Evolutionary conservation across 2,113 vertebrate species (phyloP).

Genomic region (Gallinago media): DNA sequence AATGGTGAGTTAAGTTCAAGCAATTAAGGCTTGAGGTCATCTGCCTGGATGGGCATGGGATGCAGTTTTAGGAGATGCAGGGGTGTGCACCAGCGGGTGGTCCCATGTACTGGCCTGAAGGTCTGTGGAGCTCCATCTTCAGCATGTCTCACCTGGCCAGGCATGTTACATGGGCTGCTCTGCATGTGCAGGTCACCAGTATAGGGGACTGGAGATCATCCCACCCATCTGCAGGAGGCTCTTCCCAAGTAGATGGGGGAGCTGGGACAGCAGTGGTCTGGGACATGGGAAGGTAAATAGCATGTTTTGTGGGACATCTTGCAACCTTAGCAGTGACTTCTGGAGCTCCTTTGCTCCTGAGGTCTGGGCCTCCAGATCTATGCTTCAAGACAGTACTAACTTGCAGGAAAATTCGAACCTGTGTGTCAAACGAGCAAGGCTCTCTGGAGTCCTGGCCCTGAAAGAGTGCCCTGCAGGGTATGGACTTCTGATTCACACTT

Average conservation of each 20-base stretch:
- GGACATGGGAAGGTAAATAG: fast-evolving
- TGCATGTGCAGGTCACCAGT: not conserved
- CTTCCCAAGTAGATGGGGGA: not conserved
- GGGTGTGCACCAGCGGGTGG: not conserved
- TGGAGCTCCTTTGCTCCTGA: not conserved
- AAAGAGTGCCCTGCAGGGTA: not conserved
- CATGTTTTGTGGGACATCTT: not conserved
- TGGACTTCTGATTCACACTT: not conserved
- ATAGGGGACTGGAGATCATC: not conserved
- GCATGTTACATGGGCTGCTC: not conserved
- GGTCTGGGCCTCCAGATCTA: not conserved
- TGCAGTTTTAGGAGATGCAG: not conserved
- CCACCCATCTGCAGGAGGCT: not conserved
- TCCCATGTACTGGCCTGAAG: not conserved
- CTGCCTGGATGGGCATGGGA: not conserved
- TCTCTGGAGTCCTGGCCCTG: not conserved
- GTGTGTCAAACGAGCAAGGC: not conserved
- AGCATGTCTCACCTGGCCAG: not conserved
- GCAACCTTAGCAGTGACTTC: not conserved
- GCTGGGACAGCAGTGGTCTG: not conserved
- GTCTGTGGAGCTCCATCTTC: not conserved
- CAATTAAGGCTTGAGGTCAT: not conserved
- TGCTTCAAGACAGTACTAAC: not conserved
- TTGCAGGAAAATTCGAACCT: not conserved
- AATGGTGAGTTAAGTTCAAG: not conserved